phyloP scores from a whole-genome alignment of 1,140 invertebrate genomes.

The Drosophila kepulauana region DNA sequence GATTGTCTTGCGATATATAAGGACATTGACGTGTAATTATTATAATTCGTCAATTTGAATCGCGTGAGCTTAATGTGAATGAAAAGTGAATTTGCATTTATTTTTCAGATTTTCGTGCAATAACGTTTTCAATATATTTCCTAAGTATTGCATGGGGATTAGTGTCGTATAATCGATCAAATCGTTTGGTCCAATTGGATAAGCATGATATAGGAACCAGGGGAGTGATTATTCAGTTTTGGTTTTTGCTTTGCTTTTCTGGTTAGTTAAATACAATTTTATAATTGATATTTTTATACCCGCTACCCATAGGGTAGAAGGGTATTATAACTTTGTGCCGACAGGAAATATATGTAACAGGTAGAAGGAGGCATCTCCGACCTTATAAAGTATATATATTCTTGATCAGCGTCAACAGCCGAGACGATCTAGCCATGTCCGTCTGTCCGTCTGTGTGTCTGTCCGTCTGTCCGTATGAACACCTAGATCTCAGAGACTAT shows the following conservation, averaged over 20 bases:
- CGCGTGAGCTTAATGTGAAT: not conserved
- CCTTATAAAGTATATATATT: too few species aligned
- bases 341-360: too few species aligned
- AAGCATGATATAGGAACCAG: constrained; percentile 65
- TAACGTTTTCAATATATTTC: constrained; percentile 58
- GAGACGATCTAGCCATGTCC: too few species aligned
- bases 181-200: constrained; percentile 61
- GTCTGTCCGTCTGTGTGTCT: too few species aligned
- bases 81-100: not conserved
- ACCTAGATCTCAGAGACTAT: too few species aligned
- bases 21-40: constrained; percentile 52
- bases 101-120: constrained; percentile 54
- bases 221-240: constrained; percentile 56
- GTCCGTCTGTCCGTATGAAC: too few species aligned
- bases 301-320: too few species aligned
- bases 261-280: constrained; percentile 28
- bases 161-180: constrained; percentile 64
- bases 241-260: constrained; percentile 56
- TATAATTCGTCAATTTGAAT: not conserved
- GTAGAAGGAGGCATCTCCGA: too few species aligned
- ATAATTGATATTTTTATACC: not conserved
- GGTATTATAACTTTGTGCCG: too few species aligned
- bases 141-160: constrained; percentile 63
- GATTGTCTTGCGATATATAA: constrained; percentile 46
- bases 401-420: too few species aligned